Evolutionary conservation across 2,888 invertebrate genomes (phyloP).

Genomic region (Conistra vaccinii): DNA sequence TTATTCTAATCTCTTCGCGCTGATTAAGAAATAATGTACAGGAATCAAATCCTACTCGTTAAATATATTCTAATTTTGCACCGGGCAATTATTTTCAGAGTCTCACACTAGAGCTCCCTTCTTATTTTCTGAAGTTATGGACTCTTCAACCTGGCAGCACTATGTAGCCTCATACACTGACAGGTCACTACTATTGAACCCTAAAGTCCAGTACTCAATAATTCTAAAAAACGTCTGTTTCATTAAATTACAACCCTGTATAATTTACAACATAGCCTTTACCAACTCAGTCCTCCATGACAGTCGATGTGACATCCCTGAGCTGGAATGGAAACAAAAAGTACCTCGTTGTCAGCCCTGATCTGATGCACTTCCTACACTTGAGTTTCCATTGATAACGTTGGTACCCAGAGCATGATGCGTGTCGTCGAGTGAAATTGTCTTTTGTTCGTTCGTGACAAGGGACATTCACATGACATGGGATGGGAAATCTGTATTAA

Average conservation of each 20-base stretch:
- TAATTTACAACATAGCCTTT: slow-evolving; percentile 13
- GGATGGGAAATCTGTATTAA: slow-evolving; percentile 17
- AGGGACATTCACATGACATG: slow-evolving; percentile 19
- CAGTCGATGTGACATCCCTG: slow-evolving; percentile 65
- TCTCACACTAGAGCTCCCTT: too few relatives aligned
- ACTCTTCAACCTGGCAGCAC: not conserved
- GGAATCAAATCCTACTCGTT: too few relatives aligned
- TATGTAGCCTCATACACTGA: not conserved
- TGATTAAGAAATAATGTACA: too few relatives aligned
- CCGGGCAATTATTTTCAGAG: too few relatives aligned
- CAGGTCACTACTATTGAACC: not conserved
- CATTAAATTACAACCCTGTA: not conserved
- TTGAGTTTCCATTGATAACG: slow-evolving; percentile 35
- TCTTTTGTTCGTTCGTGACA: slow-evolving; percentile 47
- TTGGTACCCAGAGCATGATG: slow-evolving; percentile 27
- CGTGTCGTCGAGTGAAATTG: slow-evolving; percentile 24
- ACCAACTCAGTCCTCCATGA: slow-evolving; percentile 53
- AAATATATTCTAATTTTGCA: too few relatives aligned
- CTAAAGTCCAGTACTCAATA: not conserved
- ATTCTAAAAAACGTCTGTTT: not conserved
- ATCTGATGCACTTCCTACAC: slow-evolving; percentile 54
- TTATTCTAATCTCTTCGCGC: too few relatives aligned
- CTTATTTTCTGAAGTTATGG: too few relatives aligned
- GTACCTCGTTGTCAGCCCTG: slow-evolving; percentile 43
- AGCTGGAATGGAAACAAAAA: slow-evolving; percentile 51